phyloP scores from a whole-genome alignment of 2,113 vertebrate genomes.

The Gulo gulo region DNA sequence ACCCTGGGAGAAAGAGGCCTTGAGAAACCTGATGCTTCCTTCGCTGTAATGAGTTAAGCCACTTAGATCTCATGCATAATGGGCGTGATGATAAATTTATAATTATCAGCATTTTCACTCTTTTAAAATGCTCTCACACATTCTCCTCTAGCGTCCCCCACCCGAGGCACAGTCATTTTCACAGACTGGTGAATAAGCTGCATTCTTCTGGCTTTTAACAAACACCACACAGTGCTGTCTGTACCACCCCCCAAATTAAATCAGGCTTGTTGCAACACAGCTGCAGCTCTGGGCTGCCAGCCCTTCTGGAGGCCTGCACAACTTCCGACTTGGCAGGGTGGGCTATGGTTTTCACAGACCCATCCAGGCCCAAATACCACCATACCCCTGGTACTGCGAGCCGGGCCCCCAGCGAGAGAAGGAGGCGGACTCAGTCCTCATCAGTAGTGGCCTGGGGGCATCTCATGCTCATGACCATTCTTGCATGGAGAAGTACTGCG shows the following conservation, averaged over 20 bases:
- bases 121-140: conserved; percentile 39
- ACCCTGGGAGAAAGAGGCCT: conserved; percentile 53
- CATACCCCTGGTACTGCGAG: neutral
- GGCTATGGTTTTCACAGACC: neutral
- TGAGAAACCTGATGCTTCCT: neutral
- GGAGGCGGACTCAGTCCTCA: neutral
- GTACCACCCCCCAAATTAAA: conserved; percentile 70
- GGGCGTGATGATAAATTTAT: conserved; percentile 19
- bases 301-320: neutral
- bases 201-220: conserved; percentile 70
- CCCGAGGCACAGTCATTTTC: neutral
- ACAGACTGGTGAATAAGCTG: conserved; percentile 56
- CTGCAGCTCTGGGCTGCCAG: conserved; percentile 68
- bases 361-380: neutral
- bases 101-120: conserved; percentile 32
- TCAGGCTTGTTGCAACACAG: conserved; percentile 70
- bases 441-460: neutral
- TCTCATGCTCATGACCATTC: accelerated
- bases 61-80: conserved; percentile 28
- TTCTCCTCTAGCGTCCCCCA: neutral
- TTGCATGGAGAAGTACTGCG: neutral
- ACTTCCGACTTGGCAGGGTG: conserved; percentile 56
- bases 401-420: neutral
- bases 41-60: conserved; percentile 48
- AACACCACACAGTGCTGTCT: conserved; percentile 57